Conservation (phyloP, 2,888 invertebrate genomes). For the Drosophila parthenogenetica region DNA sequence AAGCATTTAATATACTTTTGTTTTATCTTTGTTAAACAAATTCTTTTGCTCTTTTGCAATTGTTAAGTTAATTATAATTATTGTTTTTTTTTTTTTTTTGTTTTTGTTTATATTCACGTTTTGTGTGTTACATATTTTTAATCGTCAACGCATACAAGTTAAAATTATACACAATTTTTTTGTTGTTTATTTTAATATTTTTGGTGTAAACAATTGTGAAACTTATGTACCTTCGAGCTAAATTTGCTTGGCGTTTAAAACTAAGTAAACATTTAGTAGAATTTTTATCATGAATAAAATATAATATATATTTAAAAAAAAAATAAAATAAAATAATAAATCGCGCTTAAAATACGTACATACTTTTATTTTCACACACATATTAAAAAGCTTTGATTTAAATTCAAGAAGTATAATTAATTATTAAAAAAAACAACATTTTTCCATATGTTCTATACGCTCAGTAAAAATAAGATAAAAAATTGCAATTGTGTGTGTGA, state of each 20-base stretch:
- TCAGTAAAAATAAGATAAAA: constrained; percentile 21
- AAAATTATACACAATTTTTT: constrained; percentile 69
- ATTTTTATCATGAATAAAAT: constrained; percentile 60
- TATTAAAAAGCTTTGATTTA: constrained; percentile 41
- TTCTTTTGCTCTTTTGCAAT: constrained; percentile 37
- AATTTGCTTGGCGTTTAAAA: constrained; percentile 65
- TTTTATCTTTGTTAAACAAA: constrained; percentile 31
- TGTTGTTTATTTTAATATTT: constrained; percentile 73
- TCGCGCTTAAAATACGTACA: constrained; percentile 55
- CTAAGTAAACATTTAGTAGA: constrained; percentile 76
- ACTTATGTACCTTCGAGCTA: constrained; percentile 71
- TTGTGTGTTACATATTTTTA: constrained; percentile 44
- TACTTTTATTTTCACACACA: constrained; percentile 45
- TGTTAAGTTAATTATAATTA: constrained; percentile 47
- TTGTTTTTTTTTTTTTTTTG: constrained; percentile 27
- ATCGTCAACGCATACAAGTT: constrained; percentile 62
- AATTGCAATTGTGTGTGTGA: not conserved
- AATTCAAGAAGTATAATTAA: constrained; percentile 47
- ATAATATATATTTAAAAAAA: constrained; percentile 27
- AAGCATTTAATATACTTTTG: constrained; percentile 35
- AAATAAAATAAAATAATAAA: constrained; percentile 47
- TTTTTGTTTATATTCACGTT: constrained; percentile 30
- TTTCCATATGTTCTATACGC: constrained; percentile 52
- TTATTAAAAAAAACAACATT: constrained; percentile 54
- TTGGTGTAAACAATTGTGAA: constrained; percentile 76